Conservation (phyloP, 1,140 invertebrate species). For the Lysiphlebus fabarum region DNA sequence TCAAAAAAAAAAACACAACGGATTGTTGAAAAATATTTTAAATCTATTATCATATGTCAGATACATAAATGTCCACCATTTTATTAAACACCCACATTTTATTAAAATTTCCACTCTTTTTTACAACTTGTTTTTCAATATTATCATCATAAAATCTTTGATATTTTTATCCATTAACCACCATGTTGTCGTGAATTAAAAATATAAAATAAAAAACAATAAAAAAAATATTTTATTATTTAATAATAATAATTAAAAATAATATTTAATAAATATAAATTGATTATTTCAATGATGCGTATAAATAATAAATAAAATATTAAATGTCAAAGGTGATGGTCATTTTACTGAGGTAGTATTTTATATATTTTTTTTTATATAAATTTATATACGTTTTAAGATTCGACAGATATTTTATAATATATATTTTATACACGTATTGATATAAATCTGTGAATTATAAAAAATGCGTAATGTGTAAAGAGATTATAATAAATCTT, state of each 20-base stretch:
- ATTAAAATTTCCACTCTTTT: constrained; percentile 24
- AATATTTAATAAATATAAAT: too few relatives aligned
- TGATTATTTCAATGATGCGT: too few relatives aligned
- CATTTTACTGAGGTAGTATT: too few relatives aligned
- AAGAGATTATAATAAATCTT: constrained; percentile 42
- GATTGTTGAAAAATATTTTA: background rate
- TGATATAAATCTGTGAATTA: background rate
- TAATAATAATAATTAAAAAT: too few relatives aligned
- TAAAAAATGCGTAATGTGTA: constrained; percentile 5
- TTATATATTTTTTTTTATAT: background rate
- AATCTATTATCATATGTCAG: constrained; percentile 7
- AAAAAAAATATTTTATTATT: too few relatives aligned
- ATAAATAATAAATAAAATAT: too few relatives aligned
- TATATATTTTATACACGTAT: too few relatives aligned
- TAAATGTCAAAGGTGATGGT: too few relatives aligned
- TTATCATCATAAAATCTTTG: too few relatives aligned
- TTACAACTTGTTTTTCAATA: constrained; percentile 24
- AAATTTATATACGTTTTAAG: background rate
- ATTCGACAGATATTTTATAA: background rate
- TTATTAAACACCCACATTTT: constrained; percentile 50
- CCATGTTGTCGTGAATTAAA: too few relatives aligned
- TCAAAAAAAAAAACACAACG: too few relatives aligned
- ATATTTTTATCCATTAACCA: constrained; percentile 17
- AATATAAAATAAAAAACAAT: too few relatives aligned
- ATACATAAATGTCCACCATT: constrained; percentile 47